Evolutionary conservation across 2,113 vertebrate species (phyloP), one percentile per base, ranked within the genome.

Genomic region (Gallinago undulata): DNA sequence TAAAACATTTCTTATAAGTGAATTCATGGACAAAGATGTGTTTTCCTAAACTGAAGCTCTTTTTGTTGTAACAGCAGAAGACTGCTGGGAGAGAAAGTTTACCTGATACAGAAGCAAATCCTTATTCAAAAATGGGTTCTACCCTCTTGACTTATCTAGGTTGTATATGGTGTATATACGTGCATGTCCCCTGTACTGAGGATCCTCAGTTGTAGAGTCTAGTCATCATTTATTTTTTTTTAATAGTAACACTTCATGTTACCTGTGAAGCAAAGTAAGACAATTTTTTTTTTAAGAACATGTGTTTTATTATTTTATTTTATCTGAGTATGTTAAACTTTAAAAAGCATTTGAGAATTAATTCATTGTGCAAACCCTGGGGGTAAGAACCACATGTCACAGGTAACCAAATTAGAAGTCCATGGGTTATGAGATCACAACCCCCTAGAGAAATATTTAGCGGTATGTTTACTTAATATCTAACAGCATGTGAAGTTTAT

Each of bases 401-500:
- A 98, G 94, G 97, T 98, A 97, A 97, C 97, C 94, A 98, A 98
- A 98, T 98, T 97, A 98, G 95, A 98, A 98, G 97, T 97, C 98
- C 96, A 95, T 80, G 96, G 98, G 97, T 98, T 98, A 98, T 96
- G 97, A 98, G 98, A 98, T 97, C 97, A 97, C 93, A 96, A 84
- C 35, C 94, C 95, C 97, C 97, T 97, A 87, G 93, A 97, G 98
- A 96, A 97, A 98, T 97, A 98, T 98, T 98, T 98, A 98, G 96
- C 64, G 10, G 96, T 97, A 97, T 98, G 97, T 98, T 98, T 98
- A 98, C 98, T 98, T 98, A 98, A 98, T 98, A 98, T 98, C 97
- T 98, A 98, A 98, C 97, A 98, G 98, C 97, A 98, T 98, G 98
- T 97, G 97, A 98, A 98, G 98, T 98, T 98, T 98, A 98, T 98